Conservation (phyloP, 2,888 invertebrate genomes). For the Orchesella flavescens region DNA sequence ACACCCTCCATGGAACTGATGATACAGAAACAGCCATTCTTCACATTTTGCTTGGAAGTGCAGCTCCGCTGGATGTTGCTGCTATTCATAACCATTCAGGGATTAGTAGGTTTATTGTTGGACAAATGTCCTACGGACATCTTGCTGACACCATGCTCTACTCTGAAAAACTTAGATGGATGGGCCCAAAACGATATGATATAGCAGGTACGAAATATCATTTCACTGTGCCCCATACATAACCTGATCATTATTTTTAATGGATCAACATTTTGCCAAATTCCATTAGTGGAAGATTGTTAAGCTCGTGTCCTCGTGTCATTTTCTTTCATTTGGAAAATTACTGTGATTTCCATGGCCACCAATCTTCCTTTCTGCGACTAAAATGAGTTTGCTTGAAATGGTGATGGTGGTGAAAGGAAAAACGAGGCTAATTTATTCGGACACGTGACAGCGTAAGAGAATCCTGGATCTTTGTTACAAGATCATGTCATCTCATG, state of each 20-base stretch:
- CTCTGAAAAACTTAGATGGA: constrained; percentile 87
- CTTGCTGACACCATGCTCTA: constrained; percentile 87
- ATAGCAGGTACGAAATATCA: constrained; percentile 79
- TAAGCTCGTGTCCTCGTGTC: no score
- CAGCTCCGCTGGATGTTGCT: constrained; percentile 70
- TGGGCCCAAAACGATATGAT: constrained; percentile 89
- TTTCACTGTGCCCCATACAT: not conserved
- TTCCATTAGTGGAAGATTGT: no score
- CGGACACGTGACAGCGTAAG: no score
- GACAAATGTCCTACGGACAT: constrained; percentile 84
- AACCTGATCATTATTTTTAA: no score
- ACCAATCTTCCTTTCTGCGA: no score
- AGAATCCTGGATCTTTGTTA: not conserved
- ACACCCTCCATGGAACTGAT: constrained; percentile 85
- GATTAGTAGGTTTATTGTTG: constrained; percentile 70
- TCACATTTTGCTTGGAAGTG: constrained; percentile 83
- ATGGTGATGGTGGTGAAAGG: no score
- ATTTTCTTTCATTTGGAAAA: no score
- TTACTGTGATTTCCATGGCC: no score
- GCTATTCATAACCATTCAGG: constrained; percentile 71
- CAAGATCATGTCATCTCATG: not conserved
- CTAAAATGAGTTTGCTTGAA: no score
- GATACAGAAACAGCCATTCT: constrained; percentile 87
- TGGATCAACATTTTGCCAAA: no score
- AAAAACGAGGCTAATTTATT: no score